Evolutionary conservation across 2,113 vertebrate species (phyloP).

Genomic region (Nothobranchius kuhntae): DNA sequence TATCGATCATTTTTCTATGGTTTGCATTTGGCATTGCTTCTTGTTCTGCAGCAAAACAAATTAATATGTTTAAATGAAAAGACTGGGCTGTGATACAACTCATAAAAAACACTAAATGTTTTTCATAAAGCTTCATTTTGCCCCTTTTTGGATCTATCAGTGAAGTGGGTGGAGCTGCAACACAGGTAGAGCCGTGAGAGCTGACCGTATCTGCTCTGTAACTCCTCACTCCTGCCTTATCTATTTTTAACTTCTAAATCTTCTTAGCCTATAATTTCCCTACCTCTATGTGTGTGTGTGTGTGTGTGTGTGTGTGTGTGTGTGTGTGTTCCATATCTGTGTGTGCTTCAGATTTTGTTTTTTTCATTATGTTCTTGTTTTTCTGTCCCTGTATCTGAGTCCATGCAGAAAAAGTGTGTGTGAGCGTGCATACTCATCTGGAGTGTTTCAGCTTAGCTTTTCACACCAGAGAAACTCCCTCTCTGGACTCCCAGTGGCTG

Average conservation of each 20-base stretch:
- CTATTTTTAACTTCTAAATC: slow-evolving; percentile 82
- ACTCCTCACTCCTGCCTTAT: slow-evolving; percentile 54
- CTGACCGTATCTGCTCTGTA: slow-evolving; percentile 42
- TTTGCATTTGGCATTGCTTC: slow-evolving; percentile 8
- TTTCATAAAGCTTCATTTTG: neutral
- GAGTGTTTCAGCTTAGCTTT: slow-evolving; percentile 55
- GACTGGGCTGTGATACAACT: neutral
- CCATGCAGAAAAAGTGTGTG: slow-evolving; percentile 34
- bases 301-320: slow-evolving; percentile 23
- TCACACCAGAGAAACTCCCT: slow-evolving; percentile 55
- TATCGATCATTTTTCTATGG: neutral
- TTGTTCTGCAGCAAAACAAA: neutral
- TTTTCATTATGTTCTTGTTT: slow-evolving; percentile 43
- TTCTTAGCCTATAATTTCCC: slow-evolving; percentile 78
- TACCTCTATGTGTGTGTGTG: slow-evolving; percentile 47
- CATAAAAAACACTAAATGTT: neutral
- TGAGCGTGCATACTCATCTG: slow-evolving; percentile 61
- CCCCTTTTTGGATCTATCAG: neutral
- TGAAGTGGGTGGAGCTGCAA: neutral
- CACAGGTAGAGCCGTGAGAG: slow-evolving; percentile 43
- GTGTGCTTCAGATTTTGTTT: slow-evolving; percentile 40
- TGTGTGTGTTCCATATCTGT: slow-evolving; percentile 3
- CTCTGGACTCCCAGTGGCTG: slow-evolving; percentile 44
- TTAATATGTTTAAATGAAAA: neutral
- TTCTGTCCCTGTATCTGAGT: slow-evolving; percentile 18